Evolutionary conservation across 1,140 invertebrate species (phyloP), one percentile per base, ranked within the genome.

Genomic region (Drosophila kanapiae): DNA sequence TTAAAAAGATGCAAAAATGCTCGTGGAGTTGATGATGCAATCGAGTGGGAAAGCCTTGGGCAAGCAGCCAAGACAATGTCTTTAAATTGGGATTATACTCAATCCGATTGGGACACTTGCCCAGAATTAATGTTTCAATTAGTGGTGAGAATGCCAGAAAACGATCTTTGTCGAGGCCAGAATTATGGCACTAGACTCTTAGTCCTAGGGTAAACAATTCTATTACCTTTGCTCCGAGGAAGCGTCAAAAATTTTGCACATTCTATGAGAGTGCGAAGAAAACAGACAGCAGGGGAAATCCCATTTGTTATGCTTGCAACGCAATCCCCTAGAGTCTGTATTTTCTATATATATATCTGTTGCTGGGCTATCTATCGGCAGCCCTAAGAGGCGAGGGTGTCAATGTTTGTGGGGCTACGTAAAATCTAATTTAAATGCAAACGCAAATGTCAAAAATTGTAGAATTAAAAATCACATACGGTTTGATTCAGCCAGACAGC

Each of bases 361-460:
- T 69, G 48, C 42, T 23, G n/a, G 29, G 27, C 38, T 37, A 38
- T 59, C 38, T 37, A 38, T 59, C 64, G 35, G 14, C 4, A n/a
- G 18, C 31, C 33, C 27, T 49, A 48, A 27, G 27, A 37, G 60
- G 51, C 43, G 18, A 51, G 31, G 29, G n/a, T 56, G 56, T 60
- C 56, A 61, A 78, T 78, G 49, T 69, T 65, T 62, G 70, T 74
- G 71, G 63, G 71, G 63, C 63, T 64, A 67, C 51, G 86, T 80
- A 88, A 91, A 88, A 88, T 91, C 85, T 90, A 88, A 88, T 88
- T 90, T 88, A 88, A 88, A 88, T 88, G 84, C 84, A 88, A 88
- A 88, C 65, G 67, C 78, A 91, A 88, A 88, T 91, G 86, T 88
- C 86, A 88, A 88, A 83, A 91, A 82, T 85, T 91, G 85, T 88